A percentile compares a stretch with the other conserved stretches of the same genome.
phyloP scores from a whole-genome alignment of 2,888 invertebrate species.

The Clivina fossor region DNA sequence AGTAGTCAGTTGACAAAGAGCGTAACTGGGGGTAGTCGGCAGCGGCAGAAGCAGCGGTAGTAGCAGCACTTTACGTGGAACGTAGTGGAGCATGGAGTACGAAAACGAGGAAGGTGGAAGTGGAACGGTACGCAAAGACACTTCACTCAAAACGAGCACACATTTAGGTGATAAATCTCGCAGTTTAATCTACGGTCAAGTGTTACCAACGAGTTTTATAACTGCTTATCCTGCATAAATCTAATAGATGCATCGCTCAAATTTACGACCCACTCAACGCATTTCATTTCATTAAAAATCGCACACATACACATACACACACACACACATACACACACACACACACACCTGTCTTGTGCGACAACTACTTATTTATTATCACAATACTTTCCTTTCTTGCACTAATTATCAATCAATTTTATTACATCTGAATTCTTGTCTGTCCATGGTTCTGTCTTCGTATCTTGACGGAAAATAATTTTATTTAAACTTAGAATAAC shows the following conservation, averaged over 20 bases:
- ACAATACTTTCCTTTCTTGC: too few relatives aligned
- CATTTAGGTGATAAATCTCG: constrained; percentile 29
- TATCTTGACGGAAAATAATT: too few relatives aligned
- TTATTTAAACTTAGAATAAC: too few relatives aligned
- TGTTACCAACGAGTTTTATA: constrained; percentile 32
- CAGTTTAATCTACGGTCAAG: constrained; percentile 33
- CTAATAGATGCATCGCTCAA: constrained; percentile 24
- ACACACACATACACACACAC: too few relatives aligned
- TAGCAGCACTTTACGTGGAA: neutral
- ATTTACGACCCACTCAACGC: constrained; percentile 28
- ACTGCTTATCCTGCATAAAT: constrained; percentile 32
- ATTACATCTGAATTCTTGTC: too few relatives aligned
- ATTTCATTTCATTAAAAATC: constrained; percentile 32
- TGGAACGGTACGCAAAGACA: constrained; percentile 14
- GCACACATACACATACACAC: constrained; percentile 3
- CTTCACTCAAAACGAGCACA: constrained; percentile 30
- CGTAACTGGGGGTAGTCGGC: neutral
- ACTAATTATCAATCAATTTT: too few relatives aligned
- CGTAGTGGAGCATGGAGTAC: neutral
- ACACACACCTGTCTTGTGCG: too few relatives aligned
- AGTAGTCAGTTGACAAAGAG: too few relatives aligned
- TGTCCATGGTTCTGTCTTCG: too few relatives aligned
- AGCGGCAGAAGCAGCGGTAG: too few relatives aligned
- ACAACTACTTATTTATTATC: too few relatives aligned
- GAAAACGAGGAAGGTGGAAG: neutral